Conservation (phyloP, 2,888 invertebrate genomes). For the Eilema caniola region DNA sequence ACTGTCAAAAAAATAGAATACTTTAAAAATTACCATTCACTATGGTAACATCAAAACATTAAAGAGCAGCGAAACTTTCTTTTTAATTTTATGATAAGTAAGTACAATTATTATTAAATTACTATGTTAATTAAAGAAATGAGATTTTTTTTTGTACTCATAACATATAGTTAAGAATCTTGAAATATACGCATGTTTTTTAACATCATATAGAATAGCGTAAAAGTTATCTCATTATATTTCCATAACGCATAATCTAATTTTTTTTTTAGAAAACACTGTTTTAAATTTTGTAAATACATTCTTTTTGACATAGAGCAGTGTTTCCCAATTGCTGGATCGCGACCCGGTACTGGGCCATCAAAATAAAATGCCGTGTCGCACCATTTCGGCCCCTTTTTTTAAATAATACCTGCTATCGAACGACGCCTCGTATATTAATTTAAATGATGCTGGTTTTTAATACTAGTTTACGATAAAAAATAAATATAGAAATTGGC, state of each 20-base stretch:
- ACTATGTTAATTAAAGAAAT: not conserved
- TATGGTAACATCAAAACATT: not conserved
- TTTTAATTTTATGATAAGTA: not conserved
- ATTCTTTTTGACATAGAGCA: too few relatives aligned
- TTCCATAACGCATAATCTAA: not conserved
- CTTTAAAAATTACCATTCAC: not conserved
- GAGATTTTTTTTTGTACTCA: not conserved
- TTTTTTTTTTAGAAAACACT: not conserved
- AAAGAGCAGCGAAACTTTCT: not conserved
- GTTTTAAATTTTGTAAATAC: too few relatives aligned
- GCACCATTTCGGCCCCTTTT: too few relatives aligned
- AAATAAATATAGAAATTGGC: too few relatives aligned
- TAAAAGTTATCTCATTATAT: not conserved
- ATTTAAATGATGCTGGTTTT: too few relatives aligned
- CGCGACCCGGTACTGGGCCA: too few relatives aligned
- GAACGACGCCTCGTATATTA: too few relatives aligned
- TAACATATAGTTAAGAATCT: not conserved
- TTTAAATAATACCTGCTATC: too few relatives aligned
- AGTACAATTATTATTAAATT: too few relatives aligned
- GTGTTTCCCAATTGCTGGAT: too few relatives aligned
- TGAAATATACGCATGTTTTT: not conserved
- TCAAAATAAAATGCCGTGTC: too few relatives aligned
- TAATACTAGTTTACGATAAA: too few relatives aligned
- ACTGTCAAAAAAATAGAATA: not conserved
- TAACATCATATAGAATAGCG: not conserved